Evolutionary conservation across 2,888 invertebrate species (phyloP), one percentile per base, ranked within the genome.

Genomic region (Apodemia mormo): DNA sequence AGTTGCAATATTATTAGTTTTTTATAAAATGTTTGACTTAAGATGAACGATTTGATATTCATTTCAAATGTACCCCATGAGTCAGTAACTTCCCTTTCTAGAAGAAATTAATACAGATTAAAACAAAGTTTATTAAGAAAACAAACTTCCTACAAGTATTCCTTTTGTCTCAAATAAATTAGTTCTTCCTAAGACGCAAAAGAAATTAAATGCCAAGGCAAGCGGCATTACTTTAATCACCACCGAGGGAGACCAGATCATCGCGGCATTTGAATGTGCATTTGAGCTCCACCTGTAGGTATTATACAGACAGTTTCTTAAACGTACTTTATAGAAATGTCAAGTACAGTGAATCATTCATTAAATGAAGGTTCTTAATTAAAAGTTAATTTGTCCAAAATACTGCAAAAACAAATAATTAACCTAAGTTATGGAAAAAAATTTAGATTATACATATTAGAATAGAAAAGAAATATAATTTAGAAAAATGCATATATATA

Each of bases 191-290:
- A 67, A 45, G 67, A 66, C 66, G 67, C 45, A 71, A 68, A 71
- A 65, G 64, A 72, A 73, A 74, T 70, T 71, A 70, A 76, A 72
- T 66, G 69, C 68, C 65, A 68, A 69, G 71, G 72, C 69, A 80
- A 87, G 87, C 83, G 84, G 83, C 84, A 82, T 87, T 87, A 84
- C 81, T 87, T 86, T 86, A 86, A 89, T 88, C 82, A 84, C 84
- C 82, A 83, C 81, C 85, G 76, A 77, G 84, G 84, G 85, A 85
- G 82, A 79, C 77, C 79, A 79, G 80, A 81, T 82, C 80, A 81
- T 79, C 76, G 80, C 75, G 78, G 82, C 80, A 81, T 83, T 84
- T 82, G 81, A 87, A 85, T 83, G 85, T 86, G 86, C 88, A 86
- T 79, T 80, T 81, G 77, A 79, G 82, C 74, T 76, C 76, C 79